Conservation (phyloP, 2,797 vertebrate species). For the Peromyscus eremicus region DNA sequence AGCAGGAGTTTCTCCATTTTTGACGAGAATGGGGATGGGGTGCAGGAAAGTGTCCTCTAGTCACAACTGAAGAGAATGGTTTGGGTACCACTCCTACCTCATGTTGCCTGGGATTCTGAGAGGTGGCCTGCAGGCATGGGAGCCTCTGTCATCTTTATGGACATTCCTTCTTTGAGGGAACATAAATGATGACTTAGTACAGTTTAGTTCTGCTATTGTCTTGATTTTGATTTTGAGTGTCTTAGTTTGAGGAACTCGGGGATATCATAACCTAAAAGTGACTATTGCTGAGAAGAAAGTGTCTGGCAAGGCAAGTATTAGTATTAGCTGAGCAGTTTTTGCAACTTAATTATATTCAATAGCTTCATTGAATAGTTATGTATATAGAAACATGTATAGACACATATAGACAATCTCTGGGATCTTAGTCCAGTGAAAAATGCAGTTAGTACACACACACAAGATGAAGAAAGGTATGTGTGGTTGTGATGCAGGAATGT, state of each 20-base stretch:
- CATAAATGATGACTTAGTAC: not conserved
- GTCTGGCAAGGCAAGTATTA: not conserved
- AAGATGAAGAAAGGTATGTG: not conserved
- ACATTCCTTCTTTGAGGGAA: not conserved
- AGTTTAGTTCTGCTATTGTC: not conserved
- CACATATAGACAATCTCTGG: not conserved
- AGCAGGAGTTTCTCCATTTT: not conserved
- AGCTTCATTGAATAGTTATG: not conserved
- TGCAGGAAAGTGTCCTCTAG: not conserved
- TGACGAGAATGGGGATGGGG: too few species aligned
- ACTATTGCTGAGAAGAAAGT: not conserved
- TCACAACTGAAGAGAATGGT: too few species aligned
- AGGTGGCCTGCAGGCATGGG: not conserved
- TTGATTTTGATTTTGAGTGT: not conserved
- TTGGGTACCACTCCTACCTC: fast-evolving
- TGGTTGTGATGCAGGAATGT: not conserved
- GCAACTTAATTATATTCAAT: not conserved
- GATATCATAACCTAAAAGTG: not conserved
- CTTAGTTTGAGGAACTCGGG: not conserved
- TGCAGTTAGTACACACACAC: not conserved
- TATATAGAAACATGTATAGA: not conserved
- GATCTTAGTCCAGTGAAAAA: constrained; percentile 16
- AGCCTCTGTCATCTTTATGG: not conserved
- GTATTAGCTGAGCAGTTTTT: not conserved
- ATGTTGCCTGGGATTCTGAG: not conserved